Conservation (phyloP, 2,797 vertebrate species). For the Microchirus variegatus region DNA sequence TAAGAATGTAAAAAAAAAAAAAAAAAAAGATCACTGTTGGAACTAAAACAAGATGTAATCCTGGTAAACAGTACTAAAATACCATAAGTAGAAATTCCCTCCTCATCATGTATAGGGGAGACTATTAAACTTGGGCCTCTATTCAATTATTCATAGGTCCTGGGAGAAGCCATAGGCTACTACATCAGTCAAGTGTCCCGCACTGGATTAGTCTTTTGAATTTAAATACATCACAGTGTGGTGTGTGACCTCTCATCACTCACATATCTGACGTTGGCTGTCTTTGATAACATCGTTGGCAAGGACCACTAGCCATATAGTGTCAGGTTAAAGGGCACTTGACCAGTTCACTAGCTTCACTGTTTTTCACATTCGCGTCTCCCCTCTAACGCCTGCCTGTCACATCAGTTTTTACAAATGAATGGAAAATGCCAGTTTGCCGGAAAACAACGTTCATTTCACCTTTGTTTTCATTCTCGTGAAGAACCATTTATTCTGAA, state of each 20-base stretch:
- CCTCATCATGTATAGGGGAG: conserved; percentile 45
- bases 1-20: neutral
- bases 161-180: conserved; percentile 71
- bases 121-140: conserved; percentile 62
- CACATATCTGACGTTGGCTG: conserved; percentile 40
- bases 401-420: neutral
- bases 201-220: conserved; percentile 69
- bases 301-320: neutral
- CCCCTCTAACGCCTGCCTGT: neutral
- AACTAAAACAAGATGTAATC: conserved; percentile 8
- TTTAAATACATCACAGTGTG: conserved; percentile 71
- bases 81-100: conserved; percentile 4
- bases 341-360: neutral
- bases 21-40: neutral
- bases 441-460: too few relatives aligned
- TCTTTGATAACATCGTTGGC: conserved; percentile 31
- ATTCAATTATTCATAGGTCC: conserved; percentile 73
- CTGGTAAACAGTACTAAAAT: conserved; percentile 33
- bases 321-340: neutral
- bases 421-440: neutral
- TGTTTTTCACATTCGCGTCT: neutral
- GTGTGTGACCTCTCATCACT: conserved; percentile 55
- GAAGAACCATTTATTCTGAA: too few relatives aligned
- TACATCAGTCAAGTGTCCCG: conserved; percentile 68
- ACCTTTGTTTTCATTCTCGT: too few relatives aligned